phyloP scores from a whole-genome alignment of 2,797 vertebrate species.

The Anabacerthia variegaticeps region DNA sequence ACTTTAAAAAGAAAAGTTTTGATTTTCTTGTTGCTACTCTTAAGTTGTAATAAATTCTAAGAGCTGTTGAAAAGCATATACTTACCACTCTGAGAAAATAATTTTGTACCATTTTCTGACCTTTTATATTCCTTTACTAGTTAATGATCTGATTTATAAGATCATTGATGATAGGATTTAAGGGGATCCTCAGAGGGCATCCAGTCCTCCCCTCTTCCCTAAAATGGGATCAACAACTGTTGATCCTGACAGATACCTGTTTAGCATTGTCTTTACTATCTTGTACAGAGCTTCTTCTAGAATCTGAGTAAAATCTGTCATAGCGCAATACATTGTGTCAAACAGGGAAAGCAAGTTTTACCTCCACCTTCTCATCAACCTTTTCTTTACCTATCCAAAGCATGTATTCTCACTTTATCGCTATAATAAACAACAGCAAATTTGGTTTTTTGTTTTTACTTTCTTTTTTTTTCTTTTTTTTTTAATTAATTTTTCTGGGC shows the following conservation, averaged over 20 bases:
- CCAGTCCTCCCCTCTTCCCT: not conserved
- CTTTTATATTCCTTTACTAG: not conserved
- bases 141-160: not conserved
- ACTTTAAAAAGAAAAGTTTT: not conserved
- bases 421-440: fast-evolving
- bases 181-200: not conserved
- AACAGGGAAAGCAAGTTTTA: not conserved
- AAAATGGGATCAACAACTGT: not conserved
- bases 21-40: not conserved
- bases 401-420: not conserved
- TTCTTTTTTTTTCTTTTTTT: no score
- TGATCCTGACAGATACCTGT: not conserved
- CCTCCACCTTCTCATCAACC: fast-evolving
- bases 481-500: not conserved
- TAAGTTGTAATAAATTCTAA: not conserved
- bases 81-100: not conserved
- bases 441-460: not conserved
- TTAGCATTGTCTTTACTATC: not conserved
- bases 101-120: not conserved
- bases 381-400: not conserved
- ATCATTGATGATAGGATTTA: not conserved
- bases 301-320: not conserved
- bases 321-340: not conserved
- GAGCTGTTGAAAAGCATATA: not conserved
- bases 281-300: not conserved